Evolutionary conservation across 2,888 invertebrate species (phyloP), one percentile per base, ranked within the genome.

Genomic region (Poecilus cupreus): DNA sequence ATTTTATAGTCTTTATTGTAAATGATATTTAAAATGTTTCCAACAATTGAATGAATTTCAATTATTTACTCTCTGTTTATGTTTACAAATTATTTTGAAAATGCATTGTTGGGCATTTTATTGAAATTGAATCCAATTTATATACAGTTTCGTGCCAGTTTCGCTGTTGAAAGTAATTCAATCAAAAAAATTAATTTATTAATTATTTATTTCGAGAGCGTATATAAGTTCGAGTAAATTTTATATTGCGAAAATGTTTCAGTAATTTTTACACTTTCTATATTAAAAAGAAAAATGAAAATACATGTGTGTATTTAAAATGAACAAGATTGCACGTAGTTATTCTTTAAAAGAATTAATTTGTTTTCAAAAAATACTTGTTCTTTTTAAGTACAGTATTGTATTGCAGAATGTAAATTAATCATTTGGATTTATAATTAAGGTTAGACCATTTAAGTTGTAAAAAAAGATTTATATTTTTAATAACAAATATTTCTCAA

Each of bases 1-100:
- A 80, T 72, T 80, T 80, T 80, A 80, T 80, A 80, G 80, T 80
- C 80, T 80, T 68, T 80, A 80, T 80, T 80, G 80, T 80, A 80
- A 80, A 80, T 77, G 80, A 80, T 80, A 43, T 72, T 64, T 80
- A 49, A 80, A 80, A 80, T 80, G 57, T 57, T 80, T 80, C 57
- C 70, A 72, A 60, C 60, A 39, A 39, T 54, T 10, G n/a, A 68
- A 68, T 26, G 26, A 39, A 20, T 39, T 70, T 70, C 20, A 72
- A 20, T 68, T 37, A 37, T 68, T 32, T 37, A 68, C 37, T 37
- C 32, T 70, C 20, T 43, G 39, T 72, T 72, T 46, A 32, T 46
- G 24, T 43, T 72, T 72, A 37, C 39, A n/a, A 60, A 26, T 60
- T 68, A 37, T 32, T 68, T 68, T 37, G 32, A 68, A 13, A 60